Percentiles rank a stretch among this genome's conserved stretches.
Evolutionary conservation across 2,888 invertebrate genomes (phyloP).

Genomic region (Maniola hyperantus): DNA sequence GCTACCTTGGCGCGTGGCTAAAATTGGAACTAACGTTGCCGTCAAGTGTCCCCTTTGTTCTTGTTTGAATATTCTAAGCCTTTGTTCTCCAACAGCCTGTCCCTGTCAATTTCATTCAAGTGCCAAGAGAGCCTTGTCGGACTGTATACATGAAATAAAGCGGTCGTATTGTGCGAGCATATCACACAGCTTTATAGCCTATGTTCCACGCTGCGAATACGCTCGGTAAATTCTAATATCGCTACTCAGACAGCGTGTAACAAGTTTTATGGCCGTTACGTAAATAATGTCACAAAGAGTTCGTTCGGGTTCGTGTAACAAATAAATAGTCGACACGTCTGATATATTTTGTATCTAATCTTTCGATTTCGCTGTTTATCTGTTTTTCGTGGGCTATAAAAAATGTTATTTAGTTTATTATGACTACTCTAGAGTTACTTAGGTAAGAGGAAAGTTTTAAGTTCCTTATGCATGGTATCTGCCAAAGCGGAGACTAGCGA

Average conservation of each 20-base stretch:
- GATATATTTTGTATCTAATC: background rate
- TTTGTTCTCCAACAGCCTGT: too few species aligned
- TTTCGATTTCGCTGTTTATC: background rate
- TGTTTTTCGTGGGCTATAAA: background rate
- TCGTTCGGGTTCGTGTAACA: background rate
- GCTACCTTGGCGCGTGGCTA: too few species aligned
- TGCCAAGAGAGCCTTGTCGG: too few species aligned
- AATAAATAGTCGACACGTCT: constrained; percentile 10
- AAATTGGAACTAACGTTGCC: too few species aligned
- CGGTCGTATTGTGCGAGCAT: too few species aligned
- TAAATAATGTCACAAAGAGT: constrained; percentile 1
- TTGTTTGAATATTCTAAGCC: too few species aligned
- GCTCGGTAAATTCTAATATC: constrained; percentile 24
- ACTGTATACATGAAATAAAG: too few species aligned
- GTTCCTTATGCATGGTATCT: background rate
- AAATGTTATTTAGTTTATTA: background rate
- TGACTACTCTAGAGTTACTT: background rate
- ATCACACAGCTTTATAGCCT: background rate
- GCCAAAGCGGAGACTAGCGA: too few species aligned
- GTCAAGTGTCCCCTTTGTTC: too few species aligned
- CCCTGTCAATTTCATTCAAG: too few species aligned
- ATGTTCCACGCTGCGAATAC: constrained; percentile 12
- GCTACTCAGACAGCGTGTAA: constrained; percentile 11
- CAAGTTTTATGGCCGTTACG: constrained; percentile 9
- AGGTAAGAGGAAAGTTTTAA: background rate